phyloP scores from a whole-genome alignment of 2,113 vertebrate species.

The Phrynosoma blainvillii region DNA sequence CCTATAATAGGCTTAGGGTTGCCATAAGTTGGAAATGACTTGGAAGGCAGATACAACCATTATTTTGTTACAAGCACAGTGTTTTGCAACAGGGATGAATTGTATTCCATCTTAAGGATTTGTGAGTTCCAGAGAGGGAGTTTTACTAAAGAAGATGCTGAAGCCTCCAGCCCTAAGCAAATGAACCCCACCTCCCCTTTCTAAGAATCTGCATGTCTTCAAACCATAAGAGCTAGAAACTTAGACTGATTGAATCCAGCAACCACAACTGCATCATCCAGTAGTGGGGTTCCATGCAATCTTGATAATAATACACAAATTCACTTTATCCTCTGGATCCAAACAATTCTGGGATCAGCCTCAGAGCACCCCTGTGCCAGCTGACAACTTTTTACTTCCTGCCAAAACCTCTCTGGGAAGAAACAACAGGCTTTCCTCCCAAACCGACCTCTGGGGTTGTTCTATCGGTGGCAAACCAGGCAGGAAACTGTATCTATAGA shows the following conservation, averaged over 20 bases:
- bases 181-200: neutral
- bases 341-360: too few relatives aligned
- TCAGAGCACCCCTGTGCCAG: neutral
- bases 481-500: constrained; percentile 14
- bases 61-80: too few relatives aligned
- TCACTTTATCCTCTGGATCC: neutral
- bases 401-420: neutral
- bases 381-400: neutral
- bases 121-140: too few relatives aligned
- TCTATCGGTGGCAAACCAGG: neutral
- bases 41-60: too few relatives aligned
- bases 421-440: neutral
- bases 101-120: too few relatives aligned
- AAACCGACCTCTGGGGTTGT: neutral
- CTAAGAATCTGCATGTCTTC: neutral
- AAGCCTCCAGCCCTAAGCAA: neutral
- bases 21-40: too few relatives aligned
- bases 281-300: neutral
- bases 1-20: too few relatives aligned
- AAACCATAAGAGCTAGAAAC: neutral
- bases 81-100: neutral
- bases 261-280: rapidly evolving
- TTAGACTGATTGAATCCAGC: too few relatives aligned
- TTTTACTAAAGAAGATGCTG: rapidly evolving
- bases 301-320: neutral